Base-by-base conservation (phyloP, 2,888 invertebrate genomes). In the Schrankia costaestrigalis region DNA sequence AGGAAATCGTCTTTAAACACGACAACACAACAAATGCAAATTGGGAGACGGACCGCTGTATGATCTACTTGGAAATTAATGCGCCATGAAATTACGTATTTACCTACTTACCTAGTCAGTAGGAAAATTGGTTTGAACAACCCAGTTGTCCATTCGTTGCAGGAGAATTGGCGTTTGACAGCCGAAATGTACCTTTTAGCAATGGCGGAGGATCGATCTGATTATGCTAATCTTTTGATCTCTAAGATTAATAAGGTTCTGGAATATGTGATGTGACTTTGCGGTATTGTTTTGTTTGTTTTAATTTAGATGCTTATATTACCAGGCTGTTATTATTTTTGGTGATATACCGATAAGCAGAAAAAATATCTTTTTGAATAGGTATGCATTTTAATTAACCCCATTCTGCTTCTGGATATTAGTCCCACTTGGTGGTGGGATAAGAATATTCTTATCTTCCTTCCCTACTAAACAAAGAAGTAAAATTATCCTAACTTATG, bases 61-160 rank as follows among this genome's bases (percentile, higher is more conserved):
- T 78, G 70, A 80, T 78, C 71, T 71, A 65, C 69, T 75, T 63
- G 56, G 65, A 70, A 76, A 75, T 79, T 78, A 82, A 83, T 78
- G 74, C 65, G 65, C 58, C 82, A 71, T 81, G 82, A 83, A 84
- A 84, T 84, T 79, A 81, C 80, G 74, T 80, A 74, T 81, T 82
- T 81, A 80, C 83, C 83, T 81, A 79, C 80, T 78, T 81, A 82
- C 69, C 75, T 80, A 83, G 70, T 84, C 81, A 73, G 63, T 71
- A 61, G 72, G 82, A 82, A 84, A 84, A 84, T 84, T 84, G 83
- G 71, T 75, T 82, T 75, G 68, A 63, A 68, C 67, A 72, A 69
- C 61, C 65, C 58, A 51, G 65, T 55, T 77, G 82, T 78, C 81
- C 76, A 71, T 79, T 76, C 60, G 64, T 49, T 55, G 69, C 69